A percentile compares a stretch with the other conserved stretches of the same genome.
These are phyloP conservation scores for Melanerpes formicivorus DNA, from an alignment of 2,113 vertebrate genomes.

Conservation along the genomic window DNA sequence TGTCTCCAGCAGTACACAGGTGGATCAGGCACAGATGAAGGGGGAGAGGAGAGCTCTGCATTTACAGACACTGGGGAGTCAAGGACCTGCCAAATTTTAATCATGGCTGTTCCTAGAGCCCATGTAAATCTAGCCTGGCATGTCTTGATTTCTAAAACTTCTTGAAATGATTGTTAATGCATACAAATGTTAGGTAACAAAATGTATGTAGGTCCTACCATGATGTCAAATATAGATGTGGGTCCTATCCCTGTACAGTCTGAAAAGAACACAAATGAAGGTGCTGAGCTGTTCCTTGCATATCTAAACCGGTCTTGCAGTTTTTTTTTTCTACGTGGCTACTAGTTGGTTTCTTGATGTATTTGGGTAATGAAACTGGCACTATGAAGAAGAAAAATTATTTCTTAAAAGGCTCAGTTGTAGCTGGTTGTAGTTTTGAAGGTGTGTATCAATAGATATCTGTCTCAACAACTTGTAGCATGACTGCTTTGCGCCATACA, in stretches of 20 bases:
- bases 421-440: neutral
- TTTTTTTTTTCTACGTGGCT: neutral
- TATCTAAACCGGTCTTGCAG: neutral
- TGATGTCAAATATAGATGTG: no score
- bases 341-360: neutral
- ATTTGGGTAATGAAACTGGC: neutral
- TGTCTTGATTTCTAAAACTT: neutral
- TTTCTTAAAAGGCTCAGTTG: neutral
- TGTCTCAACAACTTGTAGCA: neutral
- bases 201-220: neutral
- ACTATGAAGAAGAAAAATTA: neutral
- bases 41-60: neutral
- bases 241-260: neutral
- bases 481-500: neutral
- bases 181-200: neutral
- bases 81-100: neutral
- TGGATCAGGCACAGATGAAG: neutral
- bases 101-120: neutral
- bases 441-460: neutral
- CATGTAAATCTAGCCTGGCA: neutral
- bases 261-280: neutral
- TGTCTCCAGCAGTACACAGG: neutral
- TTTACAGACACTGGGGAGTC: neutral
- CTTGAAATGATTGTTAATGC: neutral
- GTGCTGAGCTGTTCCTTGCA: neutral